Conservation (phyloP, 2,888 invertebrate genomes). For the Napeogenes sylphis region DNA sequence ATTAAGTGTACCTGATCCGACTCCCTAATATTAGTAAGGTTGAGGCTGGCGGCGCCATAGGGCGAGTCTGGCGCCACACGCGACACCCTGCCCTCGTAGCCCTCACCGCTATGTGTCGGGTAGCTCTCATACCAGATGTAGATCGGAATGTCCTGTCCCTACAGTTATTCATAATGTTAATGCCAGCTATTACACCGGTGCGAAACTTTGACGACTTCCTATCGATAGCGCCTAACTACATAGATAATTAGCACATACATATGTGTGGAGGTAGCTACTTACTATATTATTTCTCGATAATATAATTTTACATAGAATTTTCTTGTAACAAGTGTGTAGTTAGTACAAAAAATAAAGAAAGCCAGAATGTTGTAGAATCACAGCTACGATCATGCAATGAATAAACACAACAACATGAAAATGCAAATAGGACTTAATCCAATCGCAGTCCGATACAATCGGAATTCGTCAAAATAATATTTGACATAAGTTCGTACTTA, state of each 20-base stretch:
- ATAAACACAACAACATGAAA: constrained; percentile 15
- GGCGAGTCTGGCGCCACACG: constrained; percentile 92
- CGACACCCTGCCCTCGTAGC: constrained; percentile 94
- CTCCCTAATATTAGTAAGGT: constrained; percentile 95
- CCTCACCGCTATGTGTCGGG: constrained; percentile 96
- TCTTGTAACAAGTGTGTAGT: constrained; percentile 25
- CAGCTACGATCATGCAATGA: constrained; percentile 27
- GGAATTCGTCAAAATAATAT: constrained; percentile 15
- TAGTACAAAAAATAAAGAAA: constrained; percentile 22
- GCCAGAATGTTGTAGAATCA: constrained; percentile 18
- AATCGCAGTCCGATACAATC: not conserved
- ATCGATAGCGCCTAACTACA: constrained; percentile 29
- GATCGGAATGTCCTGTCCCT: constrained; percentile 97
- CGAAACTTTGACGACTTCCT: constrained; percentile 25
- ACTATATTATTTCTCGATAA: constrained; percentile 19
- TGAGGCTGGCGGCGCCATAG: constrained; percentile 95
- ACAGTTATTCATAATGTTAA: constrained; percentile 54
- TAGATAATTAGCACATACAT: constrained; percentile 17
- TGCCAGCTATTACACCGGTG: constrained; percentile 41
- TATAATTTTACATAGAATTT: constrained; percentile 18
- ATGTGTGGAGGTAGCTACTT: constrained; percentile 16
- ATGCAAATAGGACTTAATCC: constrained; percentile 1
- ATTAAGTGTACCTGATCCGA: constrained; percentile 81
- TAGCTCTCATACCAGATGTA: constrained; percentile 99
- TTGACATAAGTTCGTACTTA: constrained; percentile 9